Evolutionary conservation across 2,888 invertebrate genomes (phyloP), one percentile per base, ranked within the genome.

Genomic region (Osmoderma eremita): DNA sequence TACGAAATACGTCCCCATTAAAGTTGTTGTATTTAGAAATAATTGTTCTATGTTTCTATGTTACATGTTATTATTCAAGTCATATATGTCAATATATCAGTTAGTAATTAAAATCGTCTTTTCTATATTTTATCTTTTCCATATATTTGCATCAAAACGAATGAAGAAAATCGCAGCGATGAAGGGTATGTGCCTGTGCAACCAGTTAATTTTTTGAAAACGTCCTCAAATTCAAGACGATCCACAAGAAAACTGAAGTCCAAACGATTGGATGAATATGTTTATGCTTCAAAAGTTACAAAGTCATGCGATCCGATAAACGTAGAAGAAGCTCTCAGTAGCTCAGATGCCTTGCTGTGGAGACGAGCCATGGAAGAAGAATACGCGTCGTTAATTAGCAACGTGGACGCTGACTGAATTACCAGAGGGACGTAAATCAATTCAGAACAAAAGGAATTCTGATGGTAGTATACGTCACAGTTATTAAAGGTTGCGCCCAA

Each of bases 301-400:
- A n/a, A 54, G 24, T 13, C 36, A 24, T 24, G 3, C 5, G 24
- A 24, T 5, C 24, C 24, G 5, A 24, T 24, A 24, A 24, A 3
- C 5, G 45, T 63, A 15, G 30, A 67, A 41, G 58, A 70, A 41
- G 69, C 67, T 42, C 41, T 70, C 2, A 24, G 15, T 3, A 49
- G 67, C 10, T 41, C 65, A 18, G 36, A 67, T 49, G 63, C 54
- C 53, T 8, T 50, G n/a, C 12, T 66, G 20, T 73, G 73, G 68
- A 13, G 53, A 39, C 13, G 58, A 63, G 74, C 71, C 6, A 72
- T 73, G 65, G 63, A 73, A 15, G 64, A 67, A 39, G 73, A 74
- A 38, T 24, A 70, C 4, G 12, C 69, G 18, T 61, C 68, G 1
- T 22, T 69, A 39, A 8, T 18, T n/a, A 49, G n/a, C 67, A 2